Base-by-base conservation (phyloP, 2,888 invertebrate species). In the Tachina lurida region DNA sequence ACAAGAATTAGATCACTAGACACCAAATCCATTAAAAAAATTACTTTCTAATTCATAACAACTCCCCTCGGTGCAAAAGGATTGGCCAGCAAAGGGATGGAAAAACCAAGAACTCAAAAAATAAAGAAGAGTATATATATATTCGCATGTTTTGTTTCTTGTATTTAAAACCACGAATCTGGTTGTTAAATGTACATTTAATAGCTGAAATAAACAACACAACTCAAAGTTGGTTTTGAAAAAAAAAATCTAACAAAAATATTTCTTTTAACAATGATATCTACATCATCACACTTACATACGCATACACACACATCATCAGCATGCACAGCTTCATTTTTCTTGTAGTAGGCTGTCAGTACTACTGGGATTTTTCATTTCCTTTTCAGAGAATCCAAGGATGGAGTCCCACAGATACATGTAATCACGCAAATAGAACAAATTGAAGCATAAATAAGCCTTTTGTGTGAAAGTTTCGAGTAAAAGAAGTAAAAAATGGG, bases 381-480 rank as follows among this genome's bases (percentile, higher is more conserved):
- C 39, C 54, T 76, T 47, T 68, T 70, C 71, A 17, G 60, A 82
- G 56, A 65, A 75, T 76, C 54, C 62, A 75, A 62, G 22, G 62
- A 43, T 80, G 67, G 45, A 79, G 77, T 80, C 56, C 76, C 79
- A 86, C 52, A 84, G 79, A 80, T 79, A 86, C 83, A 86, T 75
- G 82, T 84, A 86, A 77, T 86, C 79, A 85, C 71, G 87, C 82
- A 87, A 80, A 84, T 84, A 81, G 63, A 78, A 78, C 79, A 86
- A 87, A 87, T 84, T 87, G 83, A 84, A 87, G 86, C 80, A 73
- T 83, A 77, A 83, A 77, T 80, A 84, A 82, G 79, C 77, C 84
- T 83, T 87, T 87, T 84, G 82, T 87, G 83, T 49, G 60, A 68
- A 68, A 62, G 60, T 52, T 67, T 60, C 43, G 2, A 12, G 60